Evolutionary conservation across 1,140 invertebrate species (phyloP), one percentile per base, ranked within the genome.

Genomic region (Branchinecta lindahli): DNA sequence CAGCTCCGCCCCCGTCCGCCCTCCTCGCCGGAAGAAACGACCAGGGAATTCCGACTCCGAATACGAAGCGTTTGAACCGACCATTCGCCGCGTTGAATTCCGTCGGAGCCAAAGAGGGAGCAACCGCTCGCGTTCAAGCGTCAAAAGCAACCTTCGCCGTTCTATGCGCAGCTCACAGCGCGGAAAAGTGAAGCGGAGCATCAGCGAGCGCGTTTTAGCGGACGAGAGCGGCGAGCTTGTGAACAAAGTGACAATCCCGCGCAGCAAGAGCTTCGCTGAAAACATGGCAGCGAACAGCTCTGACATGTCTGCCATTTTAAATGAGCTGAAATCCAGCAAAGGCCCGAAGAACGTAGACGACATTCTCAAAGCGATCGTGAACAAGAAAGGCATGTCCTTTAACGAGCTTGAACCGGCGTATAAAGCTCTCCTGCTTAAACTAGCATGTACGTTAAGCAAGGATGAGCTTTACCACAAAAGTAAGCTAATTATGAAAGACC

Each of bases 401-500:
- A 93, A 92, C 79, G 90, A 92, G 74, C 80, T 93, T 67, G 92
- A 92, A 78, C 91, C 91, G 6, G 87, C 92, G 52, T 92, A 94
- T 77, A 91, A 92, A 78, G 90, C 93, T 80, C 90, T 93, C 75
- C 79, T 93, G 44, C 77, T 93, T 65, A 92, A 92, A 80, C 80
- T 93, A 68, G 89, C 90, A 0, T 84, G 92, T 0, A 92, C 90
- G 0, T 79, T 94, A 20, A 92, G 89, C 20, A 91, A 92, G 79
- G 91, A 93, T 74, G 91, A 94, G 79, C 81, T 93, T 69, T 93
- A 92, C 76, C 88, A 92, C 76, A 84, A 90, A 75, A 91, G 89
- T 70, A 92, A 92, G 77, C 85, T 85, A 47, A 93, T 93, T 72
- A 92, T 94, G 91, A 84, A 87, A 47, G 84, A 88, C 69, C 89